Base-by-base conservation (phyloP, 2,797 vertebrate species). In the Geotrypetes seraphini region DNA sequence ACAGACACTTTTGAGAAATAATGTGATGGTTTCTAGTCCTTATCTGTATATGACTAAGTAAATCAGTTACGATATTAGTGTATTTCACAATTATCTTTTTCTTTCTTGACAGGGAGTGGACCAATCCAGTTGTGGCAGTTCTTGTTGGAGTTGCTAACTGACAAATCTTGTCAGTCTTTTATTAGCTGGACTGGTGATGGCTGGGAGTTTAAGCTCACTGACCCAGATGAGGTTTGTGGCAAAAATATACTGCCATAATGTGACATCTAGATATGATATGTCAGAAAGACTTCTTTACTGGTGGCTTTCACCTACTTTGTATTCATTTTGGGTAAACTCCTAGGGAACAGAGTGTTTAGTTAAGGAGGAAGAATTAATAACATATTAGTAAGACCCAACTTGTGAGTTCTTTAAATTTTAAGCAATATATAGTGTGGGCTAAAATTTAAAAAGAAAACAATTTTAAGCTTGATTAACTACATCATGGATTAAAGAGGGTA, bases 41-140 rank as follows among this genome's bases (percentile, higher is more conserved):
- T 7, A 50, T 42, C 15, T 30, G 12, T 0, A 1, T 22, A 17
- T 33, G n/a, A n/a, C n/a, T 25, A 16, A 5, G 25, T 5, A 4
- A 3, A 2, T 7, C 3, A 0, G 1, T 2, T 32, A 27, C 2
- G 3, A 11, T 23, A 18, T n/a, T n/a, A n/a, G n/a, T n/a, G 27
- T 7, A 9, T 15, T 25, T 29, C 14, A 38, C 7, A 2, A 1
- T 10, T 1, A 26, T 15, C 43, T 7, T 4, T 22, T 13, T 23
- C 4, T 22, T 15, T 49, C 17, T 52, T 16, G 26, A 45, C 57
- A 91, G 88, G 88, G 44, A 91, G 88, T 26, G 89, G 89, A 16
- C 89, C 89, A 3, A 91, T 91, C 45, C 89, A 91, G 54, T 71
- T 91, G 9, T 91, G 89, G 89, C 89, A 91, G 25, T 91, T 91